A percentile compares a stretch with the other conserved stretches of the same genome.
Conservation (phyloP, 2,113 vertebrate species). For the Albula goreensis region DNA sequence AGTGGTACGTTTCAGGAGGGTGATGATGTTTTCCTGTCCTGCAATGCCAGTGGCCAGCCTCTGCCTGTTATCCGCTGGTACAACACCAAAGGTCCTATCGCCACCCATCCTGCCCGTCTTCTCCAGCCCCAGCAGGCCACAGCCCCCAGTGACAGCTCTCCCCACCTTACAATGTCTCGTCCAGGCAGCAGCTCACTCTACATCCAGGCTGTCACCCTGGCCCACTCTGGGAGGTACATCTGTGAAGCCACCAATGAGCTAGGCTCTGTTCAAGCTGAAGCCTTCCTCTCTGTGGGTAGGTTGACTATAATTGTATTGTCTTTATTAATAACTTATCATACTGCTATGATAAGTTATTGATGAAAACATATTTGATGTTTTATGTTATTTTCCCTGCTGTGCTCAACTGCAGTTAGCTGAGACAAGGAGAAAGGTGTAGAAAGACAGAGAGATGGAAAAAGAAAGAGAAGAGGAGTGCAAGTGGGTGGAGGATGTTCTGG, state of each 20-base stretch:
- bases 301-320: background rate
- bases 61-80: slow-evolving; percentile 67
- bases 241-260: slow-evolving; percentile 65
- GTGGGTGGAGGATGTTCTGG: slow-evolving; percentile 39
- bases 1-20: slow-evolving; percentile 56
- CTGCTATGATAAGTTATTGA: no score
- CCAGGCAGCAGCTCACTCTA: slow-evolving; percentile 64
- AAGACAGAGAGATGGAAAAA: background rate
- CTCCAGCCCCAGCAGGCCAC: slow-evolving; percentile 47
- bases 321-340: no score
- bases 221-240: slow-evolving; percentile 56
- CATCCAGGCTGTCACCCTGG: slow-evolving; percentile 46
- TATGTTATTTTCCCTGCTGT: no score
- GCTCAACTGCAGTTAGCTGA: background rate
- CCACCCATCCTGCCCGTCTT: slow-evolving; percentile 51
- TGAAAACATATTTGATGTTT: no score
- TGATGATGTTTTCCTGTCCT: slow-evolving; percentile 60
- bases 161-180: slow-evolving; percentile 46
- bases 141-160: slow-evolving; percentile 29
- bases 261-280: slow-evolving; percentile 53
- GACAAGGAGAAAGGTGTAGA: slow-evolving; percentile 10
- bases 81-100: slow-evolving; percentile 57
- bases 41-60: slow-evolving; percentile 68
- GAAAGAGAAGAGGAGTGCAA: slow-evolving; percentile 7
- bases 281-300: slow-evolving; percentile 67